Conservation (phyloP, 2,888 invertebrate species). For the Tinea trinotella region DNA sequence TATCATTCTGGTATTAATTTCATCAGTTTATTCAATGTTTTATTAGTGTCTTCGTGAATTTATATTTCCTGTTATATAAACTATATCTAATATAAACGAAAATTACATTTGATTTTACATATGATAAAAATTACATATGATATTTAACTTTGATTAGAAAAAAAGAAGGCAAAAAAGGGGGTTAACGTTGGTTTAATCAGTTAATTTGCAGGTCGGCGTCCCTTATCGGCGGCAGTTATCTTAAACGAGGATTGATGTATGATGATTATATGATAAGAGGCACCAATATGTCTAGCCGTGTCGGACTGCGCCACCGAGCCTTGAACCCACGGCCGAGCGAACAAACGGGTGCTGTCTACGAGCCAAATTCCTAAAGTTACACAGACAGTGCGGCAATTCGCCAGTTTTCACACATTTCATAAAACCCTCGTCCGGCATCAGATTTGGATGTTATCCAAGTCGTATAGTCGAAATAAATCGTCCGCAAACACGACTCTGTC, state of each 20-base stretch:
- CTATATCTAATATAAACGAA: background rate
- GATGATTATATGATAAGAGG: slow-evolving; percentile 4
- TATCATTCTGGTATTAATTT: background rate
- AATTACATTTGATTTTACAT: too few relatives aligned
- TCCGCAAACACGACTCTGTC: slow-evolving; percentile 14
- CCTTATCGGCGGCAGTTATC: background rate
- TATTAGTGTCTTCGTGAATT: background rate
- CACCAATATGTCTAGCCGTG: slow-evolving; percentile 7
- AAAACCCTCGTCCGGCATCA: slow-evolving; percentile 18
- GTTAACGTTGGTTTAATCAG: too few relatives aligned
- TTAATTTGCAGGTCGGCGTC: background rate
- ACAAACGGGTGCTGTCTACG: slow-evolving; percentile 1
- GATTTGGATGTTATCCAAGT: slow-evolving; percentile 24
- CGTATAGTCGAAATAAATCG: slow-evolving; percentile 24
- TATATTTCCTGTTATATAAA: background rate
- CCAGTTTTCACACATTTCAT: slow-evolving; percentile 24
- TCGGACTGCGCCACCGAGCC: background rate
- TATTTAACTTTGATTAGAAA: too few relatives aligned
- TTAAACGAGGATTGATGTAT: background rate
- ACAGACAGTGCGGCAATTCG: background rate
- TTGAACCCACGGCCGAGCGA: slow-evolving; percentile 4
- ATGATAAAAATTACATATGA: too few relatives aligned
- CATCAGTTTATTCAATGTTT: background rate
- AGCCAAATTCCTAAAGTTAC: slow-evolving; percentile 4
- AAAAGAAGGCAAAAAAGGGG: too few relatives aligned